Evolutionary conservation across 2,797 vertebrate genomes (phyloP), one percentile per base, ranked within the genome.

Genomic region (Columba guinea): DNA sequence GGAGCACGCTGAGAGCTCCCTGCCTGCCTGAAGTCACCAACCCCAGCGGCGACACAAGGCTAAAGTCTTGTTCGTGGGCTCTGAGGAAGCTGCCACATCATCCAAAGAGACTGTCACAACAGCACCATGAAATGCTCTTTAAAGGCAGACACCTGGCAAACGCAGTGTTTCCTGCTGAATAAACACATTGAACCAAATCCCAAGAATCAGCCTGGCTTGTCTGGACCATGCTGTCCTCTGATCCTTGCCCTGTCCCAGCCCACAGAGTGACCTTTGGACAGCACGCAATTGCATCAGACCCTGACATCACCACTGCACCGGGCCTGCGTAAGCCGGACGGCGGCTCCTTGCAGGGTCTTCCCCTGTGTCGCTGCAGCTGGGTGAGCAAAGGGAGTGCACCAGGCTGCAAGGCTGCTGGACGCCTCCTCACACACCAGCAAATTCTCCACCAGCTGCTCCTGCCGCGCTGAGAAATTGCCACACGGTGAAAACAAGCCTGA

Each of bases 241-340:
- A n/a, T 32, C 90, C 46, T 49, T 59, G 67, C 17, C 19, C 27
- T 37, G 1, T n/a, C n/a, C 13, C 3, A 0, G 39, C 51, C 21
- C 3, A 0, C 2, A 0, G 55, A 65, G 32, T 39, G 26, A 80
- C 63, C 52, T 93, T 51, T 34, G 68, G 32, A 39, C 22, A 0
- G 70, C 51, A 73, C 2, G 2, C 51, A 34, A 62, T 41, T 69
- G 17, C 64, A 39, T 39, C 84, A 90, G 41, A 62, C 0, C 5
- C 11, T 0, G 0, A 51, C 30, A 46, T 27, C 26, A 5, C 37
- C 56, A 11, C 24, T 1, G 6, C 23, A 28, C 20, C 3, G 1
- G 34, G 53, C 2, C 48, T 6, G 2, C 0, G 1, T 41, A 17
- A 52, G 37, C 30, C 10, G 4, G 27, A 5, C 15, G 2, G 23